phyloP scores from a whole-genome alignment of 1,140 invertebrate species.

The Solenopsis invicta region DNA sequence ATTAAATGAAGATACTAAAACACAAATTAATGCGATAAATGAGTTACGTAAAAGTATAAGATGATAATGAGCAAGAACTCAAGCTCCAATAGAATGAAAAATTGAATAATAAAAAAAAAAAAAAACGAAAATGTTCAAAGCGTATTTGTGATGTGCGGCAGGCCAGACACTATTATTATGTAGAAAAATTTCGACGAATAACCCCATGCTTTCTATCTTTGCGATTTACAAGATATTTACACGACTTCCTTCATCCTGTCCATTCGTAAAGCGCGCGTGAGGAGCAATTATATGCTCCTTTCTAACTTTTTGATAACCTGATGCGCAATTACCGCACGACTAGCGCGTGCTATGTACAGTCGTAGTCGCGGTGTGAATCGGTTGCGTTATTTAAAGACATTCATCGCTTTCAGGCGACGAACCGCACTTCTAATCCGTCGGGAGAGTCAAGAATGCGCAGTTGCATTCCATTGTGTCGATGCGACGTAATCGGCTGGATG shows the following conservation, averaged over 20 bases:
- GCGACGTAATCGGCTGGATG: conserved; percentile 50
- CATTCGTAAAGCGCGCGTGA: background rate
- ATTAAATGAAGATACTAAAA: background rate
- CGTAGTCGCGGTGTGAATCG: conserved; percentile 12
- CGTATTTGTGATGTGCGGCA: background rate
- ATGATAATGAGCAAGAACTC: background rate
- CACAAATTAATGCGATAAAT: background rate
- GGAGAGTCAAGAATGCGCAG: conserved; percentile 14
- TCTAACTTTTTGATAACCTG: background rate
- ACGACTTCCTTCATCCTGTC: background rate
- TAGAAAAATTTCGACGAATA: background rate
- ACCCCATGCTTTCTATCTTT: no score
- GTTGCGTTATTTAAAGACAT: conserved; percentile 23
- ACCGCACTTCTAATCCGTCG: conserved; percentile 40
- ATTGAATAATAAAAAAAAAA: background rate
- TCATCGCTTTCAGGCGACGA: conserved; percentile 13
- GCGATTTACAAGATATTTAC: background rate
- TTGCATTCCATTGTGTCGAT: conserved; percentile 56
- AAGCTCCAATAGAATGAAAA: background rate
- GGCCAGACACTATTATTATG: background rate
- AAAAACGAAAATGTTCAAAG: background rate
- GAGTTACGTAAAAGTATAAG: background rate
- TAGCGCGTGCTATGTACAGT: conserved; percentile 16
- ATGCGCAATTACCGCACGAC: conserved; percentile 19
- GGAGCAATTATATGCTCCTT: background rate